Evolutionary conservation across 2,797 vertebrate species (phyloP), one percentile per base, ranked within the genome.

Genomic region (Lithobates pipiens): DNA sequence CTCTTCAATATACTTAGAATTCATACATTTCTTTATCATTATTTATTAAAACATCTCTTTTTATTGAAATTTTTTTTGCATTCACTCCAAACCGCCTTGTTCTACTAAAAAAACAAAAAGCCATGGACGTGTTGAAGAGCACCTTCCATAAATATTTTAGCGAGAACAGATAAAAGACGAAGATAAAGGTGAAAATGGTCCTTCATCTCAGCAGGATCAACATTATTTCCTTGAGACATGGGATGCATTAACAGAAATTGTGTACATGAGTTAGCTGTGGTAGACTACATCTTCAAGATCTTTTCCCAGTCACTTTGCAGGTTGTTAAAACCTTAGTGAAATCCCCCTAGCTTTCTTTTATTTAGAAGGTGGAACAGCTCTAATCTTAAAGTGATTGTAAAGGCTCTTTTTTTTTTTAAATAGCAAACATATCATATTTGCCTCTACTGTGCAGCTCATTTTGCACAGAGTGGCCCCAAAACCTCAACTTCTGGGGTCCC

Each of bases 131-230:
- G 10, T 46, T 18, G 68, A 90, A 89, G 82, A 74, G 36, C 85
- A 89, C 85, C 0, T 0, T 67, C 78, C 89, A 88, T 89, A 84
- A 82, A 91, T 90, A 90, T 88, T 89, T 89, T 82, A 79, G 80
- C 82, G 86, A 13, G 80, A 72, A 88, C 57, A 82, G 88, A 86
- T 82, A 76, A 44, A 88, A 67, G 80, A 7, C 83, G 83, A 76
- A 86, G 86, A 76, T 50, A 84, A 89, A 77, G 8, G 0, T 88
- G 85, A 71, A 89, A 91, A 89, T 89, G 83, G 15, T 72, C 91
- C 80, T 88, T 89, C 82, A 81, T 50, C 85, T 88, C 88, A 89
- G 87, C 90, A 88, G 89, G 88, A 88, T 87, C 54, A 82, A 39
- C 74, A 50, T 88, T 88, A 81, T 89, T 88, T 88, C 78, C 86